Base-by-base conservation (phyloP, 2,888 invertebrate species). In the Diogma glabrata region DNA sequence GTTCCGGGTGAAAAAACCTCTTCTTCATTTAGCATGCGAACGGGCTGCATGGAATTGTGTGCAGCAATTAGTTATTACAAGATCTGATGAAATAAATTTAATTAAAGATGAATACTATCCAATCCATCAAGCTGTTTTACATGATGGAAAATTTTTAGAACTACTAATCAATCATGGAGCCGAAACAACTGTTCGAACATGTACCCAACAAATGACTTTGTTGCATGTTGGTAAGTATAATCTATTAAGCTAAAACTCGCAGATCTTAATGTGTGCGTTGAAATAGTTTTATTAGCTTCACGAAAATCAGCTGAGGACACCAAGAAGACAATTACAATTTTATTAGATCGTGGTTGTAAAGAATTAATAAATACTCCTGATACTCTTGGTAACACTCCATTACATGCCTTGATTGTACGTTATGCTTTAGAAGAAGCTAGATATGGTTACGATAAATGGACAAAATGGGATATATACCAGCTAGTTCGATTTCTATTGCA, bases 61-160 rank as follows among this genome's bases (percentile, higher is more conserved):
- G 3, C 79, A 81, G 60, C 79, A 78, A 60, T 65, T 84, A 53
- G 77, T 82, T 8, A 72, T 76, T 3, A 78, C 80, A 57, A 63
- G 82, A 36, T 76, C 78, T 30, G 81, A 82, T 57, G 82, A 83
- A 66, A 81, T 84, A 46, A 81, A 83, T 65, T 74, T 79, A 54
- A 76, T 82, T 52, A 81, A 79, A 64, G 82, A 84, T 61, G 85
- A 84, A 67, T 84, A 84, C 64, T 84, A 81, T 64, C 85, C 86
- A n/a, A 79, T 86, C 53, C 82, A 85, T 65, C 81, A 83, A 24
- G 81, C 84, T 12, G 83, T 83, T 16, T 72, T 82, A 22, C 84
- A 85, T 63, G 82, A 84, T 56, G 75, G 78, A 47, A 76, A 79
- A 60, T 84, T 84, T 66, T 71, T 83, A 47, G 79, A 81, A 60